A percentile compares a stretch with the other conserved stretches of the same genome.
phyloP scores from a whole-genome alignment of 30 jellyfish, hydroid and myxozoan genomes.

The Chironex yamaguchii region DNA sequence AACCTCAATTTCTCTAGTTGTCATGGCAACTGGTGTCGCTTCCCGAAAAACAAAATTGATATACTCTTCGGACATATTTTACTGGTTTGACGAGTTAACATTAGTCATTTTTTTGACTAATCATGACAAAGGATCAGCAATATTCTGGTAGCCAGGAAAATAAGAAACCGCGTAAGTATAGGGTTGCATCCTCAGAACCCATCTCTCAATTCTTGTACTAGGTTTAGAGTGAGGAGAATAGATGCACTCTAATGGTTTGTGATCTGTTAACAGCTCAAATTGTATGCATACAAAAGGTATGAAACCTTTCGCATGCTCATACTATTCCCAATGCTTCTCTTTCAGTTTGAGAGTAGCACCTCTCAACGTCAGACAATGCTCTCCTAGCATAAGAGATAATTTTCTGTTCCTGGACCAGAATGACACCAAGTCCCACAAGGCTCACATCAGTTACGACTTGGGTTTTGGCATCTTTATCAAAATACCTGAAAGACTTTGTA shows the following conservation, averaged over 20 bases:
- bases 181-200: slow-evolving; percentile 54
- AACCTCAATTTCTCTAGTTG: slow-evolving; percentile 42
- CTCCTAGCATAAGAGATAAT: slow-evolving; percentile 25
- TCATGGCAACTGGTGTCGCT: slow-evolving; percentile 62
- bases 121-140: no score
- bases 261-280: slow-evolving; percentile 67
- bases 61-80: slow-evolving; percentile 70
- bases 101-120: no score
- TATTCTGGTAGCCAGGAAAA: no score
- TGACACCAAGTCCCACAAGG: no score
- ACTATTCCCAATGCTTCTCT: slow-evolving; percentile 63
- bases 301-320: slow-evolving; percentile 63
- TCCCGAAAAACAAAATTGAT: slow-evolving; percentile 49
- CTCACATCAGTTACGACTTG: no score
- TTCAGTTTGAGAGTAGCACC: slow-evolving; percentile 64
- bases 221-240: slow-evolving; percentile 36
- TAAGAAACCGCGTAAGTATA: slow-evolving; percentile 1
- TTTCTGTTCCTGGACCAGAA: no score
- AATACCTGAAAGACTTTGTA: slow-evolving; percentile 19
- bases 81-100: no score
- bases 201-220: slow-evolving; percentile 31
- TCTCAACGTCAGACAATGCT: slow-evolving; percentile 56
- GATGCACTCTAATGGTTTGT: slow-evolving; percentile 61
- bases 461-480: no score
- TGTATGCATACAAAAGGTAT: slow-evolving; percentile 49